phyloP scores from a whole-genome alignment of 2,797 vertebrate species.

The Rhinogobio ventralis region DNA sequence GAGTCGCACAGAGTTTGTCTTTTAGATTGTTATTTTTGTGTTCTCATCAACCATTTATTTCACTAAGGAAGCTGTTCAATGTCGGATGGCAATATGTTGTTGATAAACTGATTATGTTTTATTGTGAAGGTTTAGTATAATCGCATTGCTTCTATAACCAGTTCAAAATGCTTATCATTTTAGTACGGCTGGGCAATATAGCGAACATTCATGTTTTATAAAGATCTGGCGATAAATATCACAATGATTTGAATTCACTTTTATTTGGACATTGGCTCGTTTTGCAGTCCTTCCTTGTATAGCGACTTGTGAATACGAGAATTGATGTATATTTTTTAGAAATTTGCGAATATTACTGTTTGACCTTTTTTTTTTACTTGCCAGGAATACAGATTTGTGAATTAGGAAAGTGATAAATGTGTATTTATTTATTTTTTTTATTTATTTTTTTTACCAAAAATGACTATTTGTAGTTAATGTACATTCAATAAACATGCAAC shows the following conservation, averaged over 20 bases:
- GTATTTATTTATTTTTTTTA: background rate
- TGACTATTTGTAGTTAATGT: background rate
- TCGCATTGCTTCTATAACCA: background rate
- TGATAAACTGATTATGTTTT: background rate
- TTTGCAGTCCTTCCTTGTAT: background rate
- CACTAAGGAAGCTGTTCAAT: background rate
- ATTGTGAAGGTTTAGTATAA: background rate
- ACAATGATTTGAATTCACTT: background rate
- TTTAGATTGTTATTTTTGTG: background rate
- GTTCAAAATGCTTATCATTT: background rate
- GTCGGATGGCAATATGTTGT: background rate
- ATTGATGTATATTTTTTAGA: background rate
- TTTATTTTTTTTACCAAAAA: background rate
- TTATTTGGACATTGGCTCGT: background rate
- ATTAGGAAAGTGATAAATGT: background rate
- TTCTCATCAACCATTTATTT: constrained; percentile 20
- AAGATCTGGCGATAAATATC: background rate
- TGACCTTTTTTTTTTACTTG: background rate
- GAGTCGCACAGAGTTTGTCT: background rate
- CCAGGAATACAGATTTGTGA: background rate
- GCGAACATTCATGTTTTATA: background rate
- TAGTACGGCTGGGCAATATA: background rate
- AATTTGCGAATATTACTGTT: background rate
- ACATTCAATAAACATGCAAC: background rate
- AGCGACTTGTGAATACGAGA: background rate